Evolutionary conservation across 2,113 vertebrate species (phyloP).

Genomic region (Peromyscus polionotus): DNA sequence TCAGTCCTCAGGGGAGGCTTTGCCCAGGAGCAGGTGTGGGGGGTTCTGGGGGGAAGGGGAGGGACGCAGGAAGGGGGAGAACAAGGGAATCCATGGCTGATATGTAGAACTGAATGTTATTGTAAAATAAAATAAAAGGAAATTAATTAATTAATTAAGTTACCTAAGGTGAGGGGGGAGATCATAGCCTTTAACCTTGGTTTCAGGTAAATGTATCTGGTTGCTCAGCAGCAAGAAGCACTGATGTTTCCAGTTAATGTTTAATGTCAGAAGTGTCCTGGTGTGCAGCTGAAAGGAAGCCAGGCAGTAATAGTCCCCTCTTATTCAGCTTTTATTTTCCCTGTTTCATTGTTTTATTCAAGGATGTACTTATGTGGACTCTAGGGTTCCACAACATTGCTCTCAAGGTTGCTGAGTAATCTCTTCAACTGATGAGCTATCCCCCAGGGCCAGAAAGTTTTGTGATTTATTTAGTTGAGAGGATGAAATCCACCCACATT

Average conservation of each 20-base stretch:
- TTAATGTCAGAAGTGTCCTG: no score
- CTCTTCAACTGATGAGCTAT: background rate
- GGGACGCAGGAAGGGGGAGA: no score
- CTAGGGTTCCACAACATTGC: background rate
- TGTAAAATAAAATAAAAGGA: no score
- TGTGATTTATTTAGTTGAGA: background rate
- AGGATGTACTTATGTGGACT: background rate
- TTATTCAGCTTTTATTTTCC: background rate
- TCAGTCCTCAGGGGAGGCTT: no score
- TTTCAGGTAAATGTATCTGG: no score
- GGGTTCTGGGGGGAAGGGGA: no score
- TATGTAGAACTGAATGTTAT: no score
- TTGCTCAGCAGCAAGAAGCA: background rate
- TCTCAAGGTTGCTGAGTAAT: background rate
- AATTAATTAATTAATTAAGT: no score
- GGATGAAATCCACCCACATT: background rate
- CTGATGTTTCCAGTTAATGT: background rate
- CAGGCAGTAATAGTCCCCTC: background rate
- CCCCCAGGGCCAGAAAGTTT: background rate
- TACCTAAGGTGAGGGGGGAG: no score
- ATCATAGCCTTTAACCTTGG: no score
- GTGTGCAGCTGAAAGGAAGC: fast-evolving
- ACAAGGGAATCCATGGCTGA: no score
- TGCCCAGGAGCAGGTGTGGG: no score
- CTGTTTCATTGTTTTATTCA: background rate